These are phyloP conservation scores for Trachurus trachurus DNA, from an alignment of 2,797 vertebrate genomes.

Conservation along the genomic window DNA sequence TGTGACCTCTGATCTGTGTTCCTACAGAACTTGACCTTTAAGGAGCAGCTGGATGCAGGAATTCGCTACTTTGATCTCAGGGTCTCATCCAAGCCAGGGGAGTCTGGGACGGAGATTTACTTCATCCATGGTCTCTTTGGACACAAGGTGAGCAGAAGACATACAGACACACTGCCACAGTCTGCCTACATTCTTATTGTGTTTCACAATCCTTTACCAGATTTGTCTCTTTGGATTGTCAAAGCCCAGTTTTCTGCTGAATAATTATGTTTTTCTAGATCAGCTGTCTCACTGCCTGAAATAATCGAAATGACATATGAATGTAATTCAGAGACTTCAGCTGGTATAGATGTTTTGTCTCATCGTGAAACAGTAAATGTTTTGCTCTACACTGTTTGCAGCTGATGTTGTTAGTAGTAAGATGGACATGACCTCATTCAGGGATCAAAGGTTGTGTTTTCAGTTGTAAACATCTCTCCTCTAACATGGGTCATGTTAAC, in stretches of 20 bases:
- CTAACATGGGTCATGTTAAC: constrained; percentile 29
- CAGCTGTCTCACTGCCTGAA: neutral
- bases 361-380: neutral
- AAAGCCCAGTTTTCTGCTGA: neutral
- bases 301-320: neutral
- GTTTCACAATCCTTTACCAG: neutral
- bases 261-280: neutral
- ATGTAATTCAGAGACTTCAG: constrained; percentile 2
- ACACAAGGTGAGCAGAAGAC: constrained; percentile 84
- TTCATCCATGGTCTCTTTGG: constrained; percentile 98
- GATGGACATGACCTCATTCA: neutral
- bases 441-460: constrained; percentile 43
- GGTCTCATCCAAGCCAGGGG: constrained; percentile 95
- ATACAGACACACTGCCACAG: neutral
- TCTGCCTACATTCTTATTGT: neutral
- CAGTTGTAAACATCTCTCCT: constrained; percentile 35
- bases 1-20: constrained; percentile 14
- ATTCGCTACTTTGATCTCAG: constrained; percentile 98
- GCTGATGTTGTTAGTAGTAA: constrained; percentile 9
- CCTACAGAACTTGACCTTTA: constrained; percentile 91
- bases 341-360: neutral
- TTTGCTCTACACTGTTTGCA: constrained; percentile 1
- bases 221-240: neutral
- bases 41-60: constrained; percentile 94
- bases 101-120: constrained; percentile 91